Evolutionary conservation across 2,797 vertebrate genomes (phyloP).

Genomic region (Enteromius argenteus): DNA sequence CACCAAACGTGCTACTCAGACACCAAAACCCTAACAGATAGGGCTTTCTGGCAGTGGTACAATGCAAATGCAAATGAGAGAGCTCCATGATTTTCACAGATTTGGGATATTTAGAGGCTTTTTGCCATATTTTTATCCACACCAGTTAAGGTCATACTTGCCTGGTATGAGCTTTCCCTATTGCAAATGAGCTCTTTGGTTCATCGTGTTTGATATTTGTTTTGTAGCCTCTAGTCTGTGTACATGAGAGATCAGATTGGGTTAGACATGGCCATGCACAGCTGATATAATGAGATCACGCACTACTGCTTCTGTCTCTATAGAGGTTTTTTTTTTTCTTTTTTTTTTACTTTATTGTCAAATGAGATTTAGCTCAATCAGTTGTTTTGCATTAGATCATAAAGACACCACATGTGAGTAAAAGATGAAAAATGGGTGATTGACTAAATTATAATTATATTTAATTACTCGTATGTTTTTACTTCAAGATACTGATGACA

Average conservation of each 20-base stretch:
- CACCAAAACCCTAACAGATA: not conserved
- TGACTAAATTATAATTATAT: constrained; percentile 7
- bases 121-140: constrained; percentile 65
- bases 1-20: not conserved
- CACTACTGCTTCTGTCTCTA: constrained; percentile 66
- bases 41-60: not conserved
- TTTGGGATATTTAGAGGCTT: constrained; percentile 65
- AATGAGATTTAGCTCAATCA: constrained; percentile 1
- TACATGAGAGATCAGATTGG: constrained; percentile 68
- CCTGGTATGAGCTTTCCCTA: constrained; percentile 49
- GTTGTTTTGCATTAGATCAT: constrained; percentile 10
- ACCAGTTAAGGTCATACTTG: constrained; percentile 59
- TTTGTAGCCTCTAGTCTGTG: constrained; percentile 65
- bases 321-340: constrained; percentile 50
- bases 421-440: not conserved
- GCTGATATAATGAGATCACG: constrained; percentile 71
- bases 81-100: constrained; percentile 62
- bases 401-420: not conserved
- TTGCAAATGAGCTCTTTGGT: constrained; percentile 46
- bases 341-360: constrained; percentile 36
- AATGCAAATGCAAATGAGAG: constrained; percentile 30
- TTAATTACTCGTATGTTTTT: not conserved
- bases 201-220: constrained; percentile 60
- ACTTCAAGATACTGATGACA: not conserved
- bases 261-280: constrained; percentile 66